Percentiles rank a stretch among this genome's conserved stretches.
Evolutionary conservation across 2,113 vertebrate species (phyloP).

Genomic region (Myrmecobius fasciatus): DNA sequence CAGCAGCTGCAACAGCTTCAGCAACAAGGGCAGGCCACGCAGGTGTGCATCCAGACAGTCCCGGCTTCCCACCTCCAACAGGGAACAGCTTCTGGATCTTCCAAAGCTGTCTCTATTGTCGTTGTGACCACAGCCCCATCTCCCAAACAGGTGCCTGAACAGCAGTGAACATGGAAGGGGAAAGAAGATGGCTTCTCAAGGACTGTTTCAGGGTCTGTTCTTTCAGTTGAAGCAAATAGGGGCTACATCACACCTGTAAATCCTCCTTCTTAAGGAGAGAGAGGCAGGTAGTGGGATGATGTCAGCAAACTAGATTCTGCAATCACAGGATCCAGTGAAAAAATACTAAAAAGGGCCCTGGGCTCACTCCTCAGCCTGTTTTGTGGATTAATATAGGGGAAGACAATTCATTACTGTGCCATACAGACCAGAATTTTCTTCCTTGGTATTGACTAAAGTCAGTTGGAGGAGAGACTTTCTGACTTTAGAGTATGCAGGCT

Average conservation of each 20-base stretch:
- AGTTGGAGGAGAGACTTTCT: not conserved
- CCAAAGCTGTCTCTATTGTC: conserved; percentile 95
- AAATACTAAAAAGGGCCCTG: not conserved
- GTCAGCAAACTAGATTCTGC: not conserved
- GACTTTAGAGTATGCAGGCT: not conserved
- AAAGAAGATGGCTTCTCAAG: not conserved
- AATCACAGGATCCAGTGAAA: not conserved
- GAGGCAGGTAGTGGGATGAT: not conserved
- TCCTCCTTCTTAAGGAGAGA: conserved; percentile 14
- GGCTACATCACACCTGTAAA: not conserved
- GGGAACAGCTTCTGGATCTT: conserved; percentile 89
- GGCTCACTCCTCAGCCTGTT: not conserved
- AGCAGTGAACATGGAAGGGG: conserved; percentile 80
- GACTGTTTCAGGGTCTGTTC: not conserved
- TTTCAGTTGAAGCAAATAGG: conserved; percentile 4
- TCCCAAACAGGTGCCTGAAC: conserved; percentile 91
- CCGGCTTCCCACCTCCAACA: conserved; percentile 94
- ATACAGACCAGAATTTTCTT: conserved; percentile 8
- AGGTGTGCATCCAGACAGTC: conserved; percentile 97
- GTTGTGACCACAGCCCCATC: conserved; percentile 95
- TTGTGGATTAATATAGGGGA: not conserved
- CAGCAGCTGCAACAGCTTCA: conserved; percentile 98
- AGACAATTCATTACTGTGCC: not conserved
- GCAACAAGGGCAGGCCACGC: conserved; percentile 97
- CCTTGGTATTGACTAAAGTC: not conserved